Evolutionary conservation across 2,113 vertebrate genomes (phyloP), one percentile per base, ranked within the genome.

Genomic region (Ramphastos sulfuratus): DNA sequence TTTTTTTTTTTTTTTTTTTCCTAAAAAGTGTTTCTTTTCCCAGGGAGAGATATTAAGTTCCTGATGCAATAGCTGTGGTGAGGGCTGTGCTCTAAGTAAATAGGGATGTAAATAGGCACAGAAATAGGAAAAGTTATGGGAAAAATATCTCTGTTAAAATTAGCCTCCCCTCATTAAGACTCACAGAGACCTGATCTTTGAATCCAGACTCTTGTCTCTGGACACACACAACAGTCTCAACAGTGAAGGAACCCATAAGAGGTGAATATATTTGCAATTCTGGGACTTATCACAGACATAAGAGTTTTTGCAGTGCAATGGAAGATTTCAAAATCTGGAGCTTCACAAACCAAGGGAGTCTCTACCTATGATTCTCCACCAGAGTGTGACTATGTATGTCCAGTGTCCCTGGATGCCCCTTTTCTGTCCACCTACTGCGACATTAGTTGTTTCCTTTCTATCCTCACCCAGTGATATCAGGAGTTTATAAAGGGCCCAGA

Each of bases 11-110:
- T 37, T 67, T 44, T 70, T 66, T 90, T 83, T 61, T 12, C 92
- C 89, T 74, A 74, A 92, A 92, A 96, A 92, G 87, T 91, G n/a
- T 37, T 89, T 82, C 60, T 80, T 95, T 83, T 93, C 82, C 93
- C 89, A 94, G 50, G 27, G 91, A 87, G 82, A 91, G 76, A 67
- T 80, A 87, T 44, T 77, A 85, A 91, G 37, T 61, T 87, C 48
- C 9, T 78, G 87, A 86, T 85, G 65, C 71, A 94, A 92, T 50
- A 70, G 21, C 20, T 48, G 72, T 16, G 54, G 72, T 64, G 54
- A 89, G 67, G 52, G 37, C 42, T 83, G 58, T 35, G 60, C 84
- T 64, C 66, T 25, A 80, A 82, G 80, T 69, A 73, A 86, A 54
- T 7, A 52, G n/a, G 30, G 66, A 71, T 50, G 58, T 23, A 10